Base-by-base conservation (phyloP, 2,888 invertebrate genomes). In the Drosophila barbarae region DNA sequence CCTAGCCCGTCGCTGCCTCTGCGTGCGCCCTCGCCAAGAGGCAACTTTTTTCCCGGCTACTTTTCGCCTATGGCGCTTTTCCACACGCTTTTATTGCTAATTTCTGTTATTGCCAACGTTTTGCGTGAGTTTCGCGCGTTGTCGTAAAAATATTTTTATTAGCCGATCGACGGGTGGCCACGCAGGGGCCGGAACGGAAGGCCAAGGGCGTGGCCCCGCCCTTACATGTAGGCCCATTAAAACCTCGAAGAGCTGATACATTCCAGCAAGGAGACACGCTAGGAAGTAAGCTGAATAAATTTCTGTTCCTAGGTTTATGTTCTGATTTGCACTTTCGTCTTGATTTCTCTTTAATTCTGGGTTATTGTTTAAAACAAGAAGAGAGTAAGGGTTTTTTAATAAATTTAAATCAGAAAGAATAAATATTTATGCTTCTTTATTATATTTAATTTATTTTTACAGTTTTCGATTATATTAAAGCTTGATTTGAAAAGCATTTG, bases 141-240 rank as follows among this genome's bases (percentile, higher is more conserved):
- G 67, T 84, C 84, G 77, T 81, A 81, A 81, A 80, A 84, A 81
- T 79, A 77, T 84, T 81, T 81, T 84, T 81, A 81, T 81, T 60
- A 60, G 39, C 59, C 42, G 81, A 70, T 67, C 76, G 54, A 39
- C 41, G 56, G 63, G 46, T 58, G 61, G 46, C 30, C 3, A 10
- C 5, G 26, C 5, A 23, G 28, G 18, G 21, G 13, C 21, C 12
- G 23, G 18, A 3, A 3, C 34, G 21, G 18, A 8, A n/a, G 21
- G 35, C 15, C 3, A 38, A 32, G 32, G 32, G 28, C 50, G 50
- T 8, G 13, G 9, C 10, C 18, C 34, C 15, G 12, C 55, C 23
- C 36, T 15, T n/a, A n/a, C 46, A 47, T 39, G 39, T 18, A 18
- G 44, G 44, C n/a, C 7, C 59, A 59, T 59, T 59, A 59, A 56